A percentile compares a stretch with the other conserved stretches of the same genome.
These are phyloP conservation scores for Tapera naevia DNA, from an alignment of 2,797 vertebrate genomes.

Conservation along the genomic window DNA sequence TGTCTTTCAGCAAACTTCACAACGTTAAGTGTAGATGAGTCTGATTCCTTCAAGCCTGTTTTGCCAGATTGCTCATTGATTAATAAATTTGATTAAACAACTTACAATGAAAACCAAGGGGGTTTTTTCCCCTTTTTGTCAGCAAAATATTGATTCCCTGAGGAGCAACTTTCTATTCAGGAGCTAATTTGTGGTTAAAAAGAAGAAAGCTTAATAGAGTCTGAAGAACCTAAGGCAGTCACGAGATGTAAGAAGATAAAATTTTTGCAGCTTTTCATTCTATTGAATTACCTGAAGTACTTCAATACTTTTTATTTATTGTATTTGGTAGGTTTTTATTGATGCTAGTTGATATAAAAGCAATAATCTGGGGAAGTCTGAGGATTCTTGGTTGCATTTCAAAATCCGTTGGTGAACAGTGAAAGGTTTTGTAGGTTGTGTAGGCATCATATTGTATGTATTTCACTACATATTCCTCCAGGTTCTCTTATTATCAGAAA, in stretches of 20 bases:
- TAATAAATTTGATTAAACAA: neutral
- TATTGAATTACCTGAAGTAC: neutral
- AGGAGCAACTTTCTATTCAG: neutral
- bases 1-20: neutral
- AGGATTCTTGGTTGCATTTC: neutral
- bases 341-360: neutral
- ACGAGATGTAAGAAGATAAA: neutral
- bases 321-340: neutral
- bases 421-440: neutral
- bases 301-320: neutral
- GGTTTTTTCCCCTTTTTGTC: fast-evolving
- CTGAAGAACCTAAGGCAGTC: neutral
- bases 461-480: neutral
- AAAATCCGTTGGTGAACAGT: neutral
- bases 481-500: neutral
- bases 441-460: neutral
- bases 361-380: neutral
- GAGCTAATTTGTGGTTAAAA: neutral
- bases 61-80: neutral
- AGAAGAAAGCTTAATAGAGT: neutral
- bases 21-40: neutral
- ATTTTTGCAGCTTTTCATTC: neutral
- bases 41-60: neutral
- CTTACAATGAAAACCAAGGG: neutral
- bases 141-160: neutral